Conservation (phyloP, 2,888 invertebrate species). For the Sialis fuliginosa region DNA sequence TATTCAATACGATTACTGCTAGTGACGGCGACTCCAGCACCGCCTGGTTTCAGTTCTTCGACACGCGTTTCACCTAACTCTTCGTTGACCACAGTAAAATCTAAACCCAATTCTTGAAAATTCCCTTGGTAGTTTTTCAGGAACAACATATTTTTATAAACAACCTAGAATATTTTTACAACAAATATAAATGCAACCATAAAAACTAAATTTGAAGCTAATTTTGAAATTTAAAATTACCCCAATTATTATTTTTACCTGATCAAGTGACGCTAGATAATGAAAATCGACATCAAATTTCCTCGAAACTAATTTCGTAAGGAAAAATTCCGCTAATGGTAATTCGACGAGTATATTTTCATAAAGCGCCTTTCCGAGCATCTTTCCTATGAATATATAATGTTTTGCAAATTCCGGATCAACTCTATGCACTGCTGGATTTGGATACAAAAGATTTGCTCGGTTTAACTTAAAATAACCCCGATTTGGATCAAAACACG, state of each 20-base stretch:
- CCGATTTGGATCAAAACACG: constrained; percentile 90
- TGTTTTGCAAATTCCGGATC: constrained; percentile 75
- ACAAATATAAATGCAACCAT: no score
- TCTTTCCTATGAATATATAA: constrained; percentile 86
- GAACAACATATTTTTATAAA: constrained; percentile 79
- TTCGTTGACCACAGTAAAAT: constrained; percentile 82
- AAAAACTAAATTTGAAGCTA: no score
- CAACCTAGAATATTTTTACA: constrained; percentile 8
- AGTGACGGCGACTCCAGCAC: constrained; percentile 78
- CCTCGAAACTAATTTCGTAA: constrained; percentile 71
- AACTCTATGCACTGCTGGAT: constrained; percentile 78
- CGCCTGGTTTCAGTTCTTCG: constrained; percentile 81
- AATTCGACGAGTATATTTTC: constrained; percentile 89
- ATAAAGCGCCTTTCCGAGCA: constrained; percentile 90
- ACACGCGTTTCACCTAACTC: constrained; percentile 79
- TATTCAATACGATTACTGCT: constrained; percentile 89
- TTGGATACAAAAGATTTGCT: constrained; percentile 89
- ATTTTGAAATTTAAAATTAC: no score
- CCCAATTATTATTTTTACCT: constrained; percentile 27
- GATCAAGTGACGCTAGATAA: constrained; percentile 85
- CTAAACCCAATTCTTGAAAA: constrained; percentile 74
- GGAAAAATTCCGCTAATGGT: constrained; percentile 90
- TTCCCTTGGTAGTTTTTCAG: constrained; percentile 73
- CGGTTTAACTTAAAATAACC: constrained; percentile 81
- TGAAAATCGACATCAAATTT: constrained; percentile 70